Base-by-base conservation (phyloP, 2,888 invertebrate species). In the Epinotia ramella region DNA sequence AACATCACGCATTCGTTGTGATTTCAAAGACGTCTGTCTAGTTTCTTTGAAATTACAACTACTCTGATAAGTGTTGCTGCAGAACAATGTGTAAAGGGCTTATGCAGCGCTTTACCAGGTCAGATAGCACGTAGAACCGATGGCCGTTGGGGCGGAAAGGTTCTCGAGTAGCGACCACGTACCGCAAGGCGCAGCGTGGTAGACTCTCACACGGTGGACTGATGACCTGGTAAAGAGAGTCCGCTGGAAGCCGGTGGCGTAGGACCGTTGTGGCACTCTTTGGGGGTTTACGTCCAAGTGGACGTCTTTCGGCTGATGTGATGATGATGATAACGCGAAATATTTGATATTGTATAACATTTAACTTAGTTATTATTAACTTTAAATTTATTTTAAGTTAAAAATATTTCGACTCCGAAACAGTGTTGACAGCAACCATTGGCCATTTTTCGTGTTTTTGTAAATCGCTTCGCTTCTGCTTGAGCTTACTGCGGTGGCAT, bases 391-490 rank as follows among this genome's bases (percentile, higher is more conserved):
- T 65, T 66, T 9, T 73, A 60, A 60, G 46, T 66, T 53, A n/a
- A 12, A 73, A 6, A 44, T 44, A 62, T 65, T 24, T 60, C 3
- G 68, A 81, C 84, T 80, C 77, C 79, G 84, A 84, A 87, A 87
- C 86, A 88, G 87, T 89, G 88, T 87, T 81, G 77, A 73, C 79
- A 68, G 80, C 78, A 77, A 79, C 76, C 20, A 80, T 81, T 80
- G 79, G 79, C 78, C 75, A 53, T 79, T 77, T 73, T 78, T 78
- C 77, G 82, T 65, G 78, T 81, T 79, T 84, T 84, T 85, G 83
- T 87, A 86, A 86, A 90, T 88, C 83, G 93, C 93, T 94, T 94
- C 86, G 94, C 94, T 94, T 91, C 84, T 93, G 93, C 93, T 93
- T 93, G 87, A 90, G 93, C 93, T 93, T 93, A 80, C 87, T 87